Evolutionary conservation across 2,113 vertebrate genomes (phyloP), one percentile per base, ranked within the genome.

Genomic region (Tenrec ecaudatus): DNA sequence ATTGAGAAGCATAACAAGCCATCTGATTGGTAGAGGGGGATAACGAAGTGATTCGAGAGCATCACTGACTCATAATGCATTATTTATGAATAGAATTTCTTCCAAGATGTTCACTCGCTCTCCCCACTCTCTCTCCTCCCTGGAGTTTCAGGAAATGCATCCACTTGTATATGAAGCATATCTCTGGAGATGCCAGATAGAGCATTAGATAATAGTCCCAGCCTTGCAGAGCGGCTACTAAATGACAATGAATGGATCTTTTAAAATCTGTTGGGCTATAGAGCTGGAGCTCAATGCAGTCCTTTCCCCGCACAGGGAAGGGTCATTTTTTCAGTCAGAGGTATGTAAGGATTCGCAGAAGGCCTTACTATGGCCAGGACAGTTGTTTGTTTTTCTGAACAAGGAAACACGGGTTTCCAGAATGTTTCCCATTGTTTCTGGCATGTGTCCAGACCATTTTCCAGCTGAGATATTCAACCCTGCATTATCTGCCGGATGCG

Each of bases 1-100:
- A 75, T 31, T 82, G 33, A 77, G 47, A 87, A 83, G 4, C 57
- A 47, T 10, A 64, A 12, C 17, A 12, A 36, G 43, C 11, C 6
- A 1, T 2, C 9, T 23, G 82, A 31, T 23, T 29, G 79, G 88
- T 69, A 1, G 8, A 58, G 64, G 25, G 17, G 68, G n/a, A 80
- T 75, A 82, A 40, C 2, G 8, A 47, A 31, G 40, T 3, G 53
- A 76, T 14, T 20, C 9, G 7, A 87, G 47, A 12, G 1, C 40
- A 62, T 33, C 0, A 0, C 3, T 36, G 29, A 6, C 53, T 23
- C 36, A 20, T 47, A 1, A 68, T 82, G 60, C 81, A 43, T 22
- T 82, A 88, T 40, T 60, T 82, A 92, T 22, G 40, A 53, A 23
- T 0, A 90, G 33, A 89, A 64, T 29, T 31, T 88, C 82, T 94